Conservation (phyloP, 2,888 invertebrate species). For the Tetragonisca angustula region DNA sequence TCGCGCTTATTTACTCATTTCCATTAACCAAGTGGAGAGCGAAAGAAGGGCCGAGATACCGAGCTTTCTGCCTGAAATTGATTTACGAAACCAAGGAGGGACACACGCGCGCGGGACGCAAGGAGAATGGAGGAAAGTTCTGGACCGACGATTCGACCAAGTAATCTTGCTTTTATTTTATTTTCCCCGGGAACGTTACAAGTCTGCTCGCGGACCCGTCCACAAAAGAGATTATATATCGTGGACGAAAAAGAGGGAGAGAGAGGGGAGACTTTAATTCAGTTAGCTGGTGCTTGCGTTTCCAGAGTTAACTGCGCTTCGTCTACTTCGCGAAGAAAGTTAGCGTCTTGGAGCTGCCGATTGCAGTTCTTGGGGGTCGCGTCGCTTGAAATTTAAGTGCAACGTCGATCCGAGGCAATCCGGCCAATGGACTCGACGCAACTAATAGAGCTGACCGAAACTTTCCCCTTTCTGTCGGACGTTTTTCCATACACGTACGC, state of each 20-base stretch:
- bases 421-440: slow-evolving; percentile 46
- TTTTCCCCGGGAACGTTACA: slow-evolving; percentile 26
- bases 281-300: slow-evolving; percentile 62
- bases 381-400: slow-evolving; percentile 45
- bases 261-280: slow-evolving; percentile 46
- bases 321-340: slow-evolving; percentile 54
- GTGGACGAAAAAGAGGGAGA: not conserved
- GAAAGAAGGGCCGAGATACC: not conserved
- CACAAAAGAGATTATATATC: slow-evolving; percentile 10
- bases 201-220: not conserved
- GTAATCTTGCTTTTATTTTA: slow-evolving; percentile 36
- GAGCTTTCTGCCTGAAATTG: not conserved
- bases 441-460: slow-evolving; percentile 27
- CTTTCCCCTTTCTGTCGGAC: slow-evolving; percentile 6
- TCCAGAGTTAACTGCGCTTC: slow-evolving; percentile 61
- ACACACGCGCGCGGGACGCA: not conserved
- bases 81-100: not conserved
- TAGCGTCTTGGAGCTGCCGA: slow-evolving; percentile 50
- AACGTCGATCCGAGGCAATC: slow-evolving; percentile 41
- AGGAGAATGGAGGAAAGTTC: slow-evolving; percentile 4
- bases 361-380: slow-evolving; percentile 31
- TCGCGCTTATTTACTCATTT: not conserved
- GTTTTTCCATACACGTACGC: not conserved
- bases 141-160: slow-evolving; percentile 21
- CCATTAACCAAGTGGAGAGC: not conserved